Conservation (phyloP, 2,888 invertebrate species). For the Leptopterna dolabrata region DNA sequence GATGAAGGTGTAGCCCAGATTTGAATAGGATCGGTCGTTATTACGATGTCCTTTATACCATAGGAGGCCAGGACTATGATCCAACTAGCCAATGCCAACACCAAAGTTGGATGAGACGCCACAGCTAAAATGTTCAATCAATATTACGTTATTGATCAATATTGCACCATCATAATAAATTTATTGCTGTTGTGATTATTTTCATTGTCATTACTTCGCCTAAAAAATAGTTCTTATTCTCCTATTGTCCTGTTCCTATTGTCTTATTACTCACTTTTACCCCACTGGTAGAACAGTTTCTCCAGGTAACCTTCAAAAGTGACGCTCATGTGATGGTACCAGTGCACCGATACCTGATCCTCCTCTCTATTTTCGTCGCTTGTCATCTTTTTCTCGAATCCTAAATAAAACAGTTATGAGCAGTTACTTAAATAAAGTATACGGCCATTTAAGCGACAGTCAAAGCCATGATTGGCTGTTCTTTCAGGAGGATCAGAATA, state of each 20-base stretch:
- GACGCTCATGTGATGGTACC: conserved; percentile 55
- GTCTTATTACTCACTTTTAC: conserved; percentile 66
- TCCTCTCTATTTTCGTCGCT: neutral
- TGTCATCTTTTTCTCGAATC: too few relatives aligned
- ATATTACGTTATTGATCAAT: neutral
- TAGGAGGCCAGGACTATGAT: conserved; percentile 73
- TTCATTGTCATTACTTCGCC: too few relatives aligned
- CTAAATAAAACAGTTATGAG: too few relatives aligned
- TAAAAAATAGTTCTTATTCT: too few relatives aligned
- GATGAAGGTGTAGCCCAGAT: conserved; percentile 91
- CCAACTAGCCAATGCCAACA: conserved; percentile 75
- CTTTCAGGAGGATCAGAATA: too few relatives aligned
- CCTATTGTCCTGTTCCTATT: too few relatives aligned
- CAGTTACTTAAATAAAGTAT: too few relatives aligned
- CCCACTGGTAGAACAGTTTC: conserved; percentile 68
- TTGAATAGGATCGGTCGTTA: conserved; percentile 91
- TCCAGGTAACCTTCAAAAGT: conserved; percentile 66
- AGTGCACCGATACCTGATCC: neutral
- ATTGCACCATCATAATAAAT: too few relatives aligned
- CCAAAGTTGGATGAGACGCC: conserved; percentile 75
- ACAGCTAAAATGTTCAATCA: conserved; percentile 69
- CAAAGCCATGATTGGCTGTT: too few relatives aligned
- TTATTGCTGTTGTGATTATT: too few relatives aligned
- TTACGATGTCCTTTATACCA: conserved; percentile 76
- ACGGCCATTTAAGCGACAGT: too few relatives aligned